A percentile compares a stretch with the other conserved stretches of the same genome.
Evolutionary conservation across 2,113 vertebrate genomes (phyloP).

Genomic region (Gracilinanus agilis): DNA sequence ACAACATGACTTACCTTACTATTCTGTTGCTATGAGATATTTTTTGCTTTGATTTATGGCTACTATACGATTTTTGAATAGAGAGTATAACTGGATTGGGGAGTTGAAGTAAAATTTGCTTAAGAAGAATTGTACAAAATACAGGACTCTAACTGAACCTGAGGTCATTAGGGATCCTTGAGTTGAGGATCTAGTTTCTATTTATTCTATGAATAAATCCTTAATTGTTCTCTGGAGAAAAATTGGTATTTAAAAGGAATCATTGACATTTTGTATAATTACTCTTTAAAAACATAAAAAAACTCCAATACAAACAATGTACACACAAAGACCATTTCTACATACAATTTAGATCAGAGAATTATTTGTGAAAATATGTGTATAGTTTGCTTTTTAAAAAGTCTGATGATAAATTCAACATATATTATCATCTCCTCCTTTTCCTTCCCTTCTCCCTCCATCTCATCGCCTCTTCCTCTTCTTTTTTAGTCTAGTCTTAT

Average conservation of each 20-base stretch:
- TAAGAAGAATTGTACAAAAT: neutral
- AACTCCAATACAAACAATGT: neutral
- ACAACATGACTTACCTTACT: neutral
- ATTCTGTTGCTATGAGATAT: neutral
- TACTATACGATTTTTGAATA: neutral
- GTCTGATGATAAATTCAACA: neutral
- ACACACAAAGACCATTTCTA: neutral
- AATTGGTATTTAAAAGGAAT: slow-evolving; percentile 13
- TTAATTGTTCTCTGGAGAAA: slow-evolving; percentile 43
- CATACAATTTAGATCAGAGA: neutral
- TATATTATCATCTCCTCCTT: neutral
- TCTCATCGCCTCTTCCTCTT: neutral
- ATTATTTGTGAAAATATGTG: neutral
- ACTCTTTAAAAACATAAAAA: neutral
- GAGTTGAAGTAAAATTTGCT: neutral
- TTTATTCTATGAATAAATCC: slow-evolving; percentile 50
- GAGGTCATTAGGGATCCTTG: neutral
- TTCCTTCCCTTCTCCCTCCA: neutral
- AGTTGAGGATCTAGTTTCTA: neutral
- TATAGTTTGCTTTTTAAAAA: neutral
- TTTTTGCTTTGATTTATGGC: neutral
- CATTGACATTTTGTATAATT: slow-evolving; percentile 17
- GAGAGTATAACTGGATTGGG: neutral
- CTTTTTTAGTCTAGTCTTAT: neutral
- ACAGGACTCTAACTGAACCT: neutral